phyloP scores from a whole-genome alignment of 2,797 vertebrate genomes.

The Girardinus metallicus region DNA sequence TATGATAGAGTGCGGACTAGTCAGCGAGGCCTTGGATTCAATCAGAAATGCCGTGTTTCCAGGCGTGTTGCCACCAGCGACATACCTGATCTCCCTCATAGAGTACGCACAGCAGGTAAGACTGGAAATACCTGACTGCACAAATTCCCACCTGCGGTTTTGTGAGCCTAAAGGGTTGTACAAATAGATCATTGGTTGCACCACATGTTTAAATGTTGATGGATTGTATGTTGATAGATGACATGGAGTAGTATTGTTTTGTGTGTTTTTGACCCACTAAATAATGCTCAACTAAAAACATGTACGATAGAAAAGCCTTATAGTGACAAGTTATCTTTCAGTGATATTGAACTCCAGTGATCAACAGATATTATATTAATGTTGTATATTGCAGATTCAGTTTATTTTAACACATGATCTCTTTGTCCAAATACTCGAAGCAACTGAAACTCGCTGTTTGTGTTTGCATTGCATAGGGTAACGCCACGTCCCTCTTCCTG shows the following conservation, averaged over 20 bases:
- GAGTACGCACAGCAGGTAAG: slow-evolving; percentile 86
- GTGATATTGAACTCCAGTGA: neutral
- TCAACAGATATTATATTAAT: neutral
- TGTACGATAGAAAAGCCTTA: neutral
- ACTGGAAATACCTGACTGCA: slow-evolving; percentile 38
- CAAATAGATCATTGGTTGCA: slow-evolving; percentile 3
- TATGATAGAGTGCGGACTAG: slow-evolving; percentile 76
- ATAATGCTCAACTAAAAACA: neutral
- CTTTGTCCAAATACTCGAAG: neutral
- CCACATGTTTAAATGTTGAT: slow-evolving; percentile 2
- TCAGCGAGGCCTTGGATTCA: slow-evolving; percentile 70
- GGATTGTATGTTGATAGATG: neutral
- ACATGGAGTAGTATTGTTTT: neutral
- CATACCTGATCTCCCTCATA: slow-evolving; percentile 84
- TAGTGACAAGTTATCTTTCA: neutral
- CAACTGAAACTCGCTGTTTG: neutral
- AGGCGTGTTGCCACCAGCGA: slow-evolving; percentile 82
- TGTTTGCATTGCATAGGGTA: slow-evolving; percentile 70
- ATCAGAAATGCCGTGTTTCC: slow-evolving; percentile 69
- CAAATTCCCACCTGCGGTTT: slow-evolving; percentile 19
- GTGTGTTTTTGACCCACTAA: neutral
- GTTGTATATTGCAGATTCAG: neutral
- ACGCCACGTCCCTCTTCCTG: slow-evolving; percentile 69
- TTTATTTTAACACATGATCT: neutral
- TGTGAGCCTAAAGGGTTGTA: slow-evolving; percentile 9